These are phyloP conservation scores for Eupithecia centaureata DNA, from an alignment of 2,888 invertebrate genomes.

Conservation along the genomic window DNA sequence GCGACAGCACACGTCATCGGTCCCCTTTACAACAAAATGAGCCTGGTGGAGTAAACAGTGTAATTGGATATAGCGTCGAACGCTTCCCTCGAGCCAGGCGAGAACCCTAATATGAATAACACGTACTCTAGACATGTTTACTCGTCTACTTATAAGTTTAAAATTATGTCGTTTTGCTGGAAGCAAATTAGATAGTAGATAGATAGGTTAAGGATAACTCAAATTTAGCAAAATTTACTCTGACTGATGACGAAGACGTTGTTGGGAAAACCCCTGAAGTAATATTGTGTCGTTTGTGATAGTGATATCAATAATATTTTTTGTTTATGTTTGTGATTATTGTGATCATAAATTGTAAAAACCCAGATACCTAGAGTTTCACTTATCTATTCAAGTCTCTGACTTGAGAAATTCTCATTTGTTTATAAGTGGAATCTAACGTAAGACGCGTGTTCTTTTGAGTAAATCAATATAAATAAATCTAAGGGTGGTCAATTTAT, in stretches of 20 bases:
- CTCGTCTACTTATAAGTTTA: neutral
- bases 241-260: neutral
- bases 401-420: neutral
- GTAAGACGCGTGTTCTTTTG: neutral
- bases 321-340: neutral
- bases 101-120: conserved; percentile 39
- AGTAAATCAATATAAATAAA: conserved; percentile 45
- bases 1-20: conserved; percentile 52
- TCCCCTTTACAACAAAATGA: conserved; percentile 55
- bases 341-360: too few relatives aligned
- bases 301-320: neutral
- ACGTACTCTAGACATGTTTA: conserved; percentile 34
- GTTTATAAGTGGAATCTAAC: neutral
- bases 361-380: too few relatives aligned
- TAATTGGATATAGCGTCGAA: conserved; percentile 55
- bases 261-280: neutral
- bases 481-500: conserved; percentile 50
- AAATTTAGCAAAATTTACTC: neutral
- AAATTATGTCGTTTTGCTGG: neutral
- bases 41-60: conserved; percentile 57
- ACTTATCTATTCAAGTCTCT: too few relatives aligned
- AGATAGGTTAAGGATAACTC: neutral
- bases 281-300: neutral
- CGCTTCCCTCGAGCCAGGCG: conserved; percentile 46
- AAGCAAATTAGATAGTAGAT: neutral